Conservation (phyloP, 2,888 invertebrate genomes). For the Dione juno region DNA sequence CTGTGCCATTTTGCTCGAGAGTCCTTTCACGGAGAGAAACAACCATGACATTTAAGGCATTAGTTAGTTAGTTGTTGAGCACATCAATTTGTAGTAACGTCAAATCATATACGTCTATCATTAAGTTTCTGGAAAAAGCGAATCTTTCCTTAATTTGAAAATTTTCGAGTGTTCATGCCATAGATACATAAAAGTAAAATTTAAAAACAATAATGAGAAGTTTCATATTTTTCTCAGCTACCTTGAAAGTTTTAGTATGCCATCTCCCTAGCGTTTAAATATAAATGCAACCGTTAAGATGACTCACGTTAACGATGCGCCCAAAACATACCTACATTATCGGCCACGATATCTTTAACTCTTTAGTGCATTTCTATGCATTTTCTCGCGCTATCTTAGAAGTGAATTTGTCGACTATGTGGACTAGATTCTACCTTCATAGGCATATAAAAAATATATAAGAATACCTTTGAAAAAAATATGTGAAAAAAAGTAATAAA, state of each 20-base stretch:
- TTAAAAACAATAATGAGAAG: neutral
- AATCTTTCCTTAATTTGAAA: too few relatives aligned
- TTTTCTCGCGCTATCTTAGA: conserved; percentile 28
- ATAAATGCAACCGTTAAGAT: conserved; percentile 80
- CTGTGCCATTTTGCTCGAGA: too few relatives aligned
- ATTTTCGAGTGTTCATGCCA: too few relatives aligned
- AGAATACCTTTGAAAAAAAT: neutral
- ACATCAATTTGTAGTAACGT: too few relatives aligned
- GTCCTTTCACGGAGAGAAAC: conserved; percentile 62
- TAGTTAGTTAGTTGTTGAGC: conserved; percentile 44
- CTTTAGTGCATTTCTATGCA: conserved; percentile 46
- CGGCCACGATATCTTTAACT: conserved; percentile 61
- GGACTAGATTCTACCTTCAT: neutral
- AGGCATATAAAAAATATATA: neutral
- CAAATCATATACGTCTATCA: too few relatives aligned
- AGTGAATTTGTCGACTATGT: neutral
- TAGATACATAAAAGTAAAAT: neutral
- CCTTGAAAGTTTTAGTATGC: conserved; percentile 59
- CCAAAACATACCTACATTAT: conserved; percentile 69
- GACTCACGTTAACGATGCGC: conserved; percentile 80
- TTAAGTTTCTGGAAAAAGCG: too few relatives aligned
- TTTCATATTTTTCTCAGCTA: conserved; percentile 9
- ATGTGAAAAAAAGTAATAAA: too few relatives aligned
- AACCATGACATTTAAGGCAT: conserved; percentile 60
- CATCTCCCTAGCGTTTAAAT: conserved; percentile 61